phyloP scores from a whole-genome alignment of 2,888 invertebrate genomes.

The Dilophus febrilis region DNA sequence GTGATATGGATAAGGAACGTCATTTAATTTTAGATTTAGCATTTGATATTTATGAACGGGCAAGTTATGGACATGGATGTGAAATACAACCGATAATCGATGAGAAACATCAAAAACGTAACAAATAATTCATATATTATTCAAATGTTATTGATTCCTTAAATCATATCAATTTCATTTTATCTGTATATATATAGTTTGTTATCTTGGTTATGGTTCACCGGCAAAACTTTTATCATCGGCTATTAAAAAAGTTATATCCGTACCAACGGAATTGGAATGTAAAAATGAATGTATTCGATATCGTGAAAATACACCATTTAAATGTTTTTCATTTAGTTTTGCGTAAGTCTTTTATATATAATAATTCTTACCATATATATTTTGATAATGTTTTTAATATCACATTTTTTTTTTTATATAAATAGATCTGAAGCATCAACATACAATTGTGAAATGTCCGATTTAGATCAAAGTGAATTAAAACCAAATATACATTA shows the following conservation, averaged over 20 bases:
- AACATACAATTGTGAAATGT: conserved; percentile 52
- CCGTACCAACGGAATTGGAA: conserved; percentile 43
- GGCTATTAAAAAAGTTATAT: conserved; percentile 47
- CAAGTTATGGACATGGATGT: conserved; percentile 67
- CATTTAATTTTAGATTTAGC: conserved; percentile 42
- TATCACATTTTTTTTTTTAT: too few species aligned
- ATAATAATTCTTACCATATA: not conserved
- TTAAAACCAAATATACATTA: conserved; percentile 57
- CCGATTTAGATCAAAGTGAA: conserved; percentile 61
- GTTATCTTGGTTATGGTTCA: conserved; percentile 62
- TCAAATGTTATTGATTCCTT: conserved; percentile 2
- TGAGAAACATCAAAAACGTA: conserved; percentile 30
- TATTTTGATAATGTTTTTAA: too few species aligned
- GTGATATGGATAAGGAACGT: conserved; percentile 41
- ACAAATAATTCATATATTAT: conserved; percentile 7
- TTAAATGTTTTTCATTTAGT: conserved; percentile 62
- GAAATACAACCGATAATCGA: conserved; percentile 43
- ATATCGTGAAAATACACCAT: conserved; percentile 33
- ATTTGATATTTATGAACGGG: conserved; percentile 62
- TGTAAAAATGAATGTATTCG: conserved; percentile 53
- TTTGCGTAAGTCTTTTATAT: conserved; percentile 36
- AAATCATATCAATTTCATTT: conserved; percentile 2
- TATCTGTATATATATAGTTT: conserved; percentile 35
- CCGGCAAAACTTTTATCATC: conserved; percentile 50
- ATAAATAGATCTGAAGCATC: conserved; percentile 21